Percentiles rank a stretch among this genome's conserved stretches.
These are phyloP conservation scores for Cyprinodon diabolis DNA, from an alignment of 2,797 vertebrate genomes.

Conservation along the genomic window DNA sequence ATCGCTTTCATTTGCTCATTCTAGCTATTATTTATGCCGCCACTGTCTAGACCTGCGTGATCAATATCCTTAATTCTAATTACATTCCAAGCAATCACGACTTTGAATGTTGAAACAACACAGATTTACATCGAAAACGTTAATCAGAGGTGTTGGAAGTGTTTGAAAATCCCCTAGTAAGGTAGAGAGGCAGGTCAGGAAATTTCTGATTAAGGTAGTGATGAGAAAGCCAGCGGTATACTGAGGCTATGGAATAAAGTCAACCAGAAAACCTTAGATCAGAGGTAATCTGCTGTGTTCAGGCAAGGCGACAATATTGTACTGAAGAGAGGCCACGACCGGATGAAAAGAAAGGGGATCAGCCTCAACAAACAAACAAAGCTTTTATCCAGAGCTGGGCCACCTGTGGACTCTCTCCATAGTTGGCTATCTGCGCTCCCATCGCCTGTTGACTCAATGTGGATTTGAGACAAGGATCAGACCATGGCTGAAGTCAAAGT, in stretches of 20 bases:
- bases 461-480: conserved; percentile 77
- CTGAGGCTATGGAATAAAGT: conserved; percentile 49
- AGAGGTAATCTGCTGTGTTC: conserved; percentile 63
- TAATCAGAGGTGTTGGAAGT: conserved; percentile 67
- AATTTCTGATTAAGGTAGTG: conserved; percentile 20
- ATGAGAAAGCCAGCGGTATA: conserved; percentile 48
- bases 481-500: conserved; percentile 64
- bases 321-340: conserved; percentile 57
- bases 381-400: conserved; percentile 59
- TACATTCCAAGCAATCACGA: conserved; percentile 79
- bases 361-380: conserved; percentile 70
- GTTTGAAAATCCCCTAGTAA: conserved; percentile 47
- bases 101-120: conserved; percentile 78
- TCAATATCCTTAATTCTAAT: conserved; percentile 88
- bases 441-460: conserved; percentile 74
- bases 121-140: conserved; percentile 78
- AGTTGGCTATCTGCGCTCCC: conserved; percentile 57
- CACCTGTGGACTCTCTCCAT: conserved; percentile 65
- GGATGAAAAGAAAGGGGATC: conserved; percentile 64
- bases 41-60: conserved; percentile 70
- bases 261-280: conserved; percentile 69
- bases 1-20: conserved; percentile 85
- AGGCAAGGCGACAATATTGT: conserved; percentile 49
- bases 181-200: conserved; percentile 29
- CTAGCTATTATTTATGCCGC: conserved; percentile 82